Base-by-base conservation (phyloP, 2,888 invertebrate genomes). In the Melanostoma scalare region DNA sequence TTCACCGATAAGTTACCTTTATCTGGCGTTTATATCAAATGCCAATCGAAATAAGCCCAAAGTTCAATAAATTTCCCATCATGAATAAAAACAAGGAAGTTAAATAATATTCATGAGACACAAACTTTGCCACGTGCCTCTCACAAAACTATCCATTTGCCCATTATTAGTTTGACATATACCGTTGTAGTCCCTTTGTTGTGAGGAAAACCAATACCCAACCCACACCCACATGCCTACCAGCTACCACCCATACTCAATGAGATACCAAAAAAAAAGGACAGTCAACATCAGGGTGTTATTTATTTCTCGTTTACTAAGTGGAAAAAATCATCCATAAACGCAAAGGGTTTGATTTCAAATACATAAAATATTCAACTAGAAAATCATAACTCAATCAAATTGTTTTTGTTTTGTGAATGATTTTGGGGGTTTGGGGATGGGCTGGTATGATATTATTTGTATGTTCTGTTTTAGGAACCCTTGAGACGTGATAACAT, bases 401-500 rank as follows among this genome's bases (percentile, higher is more conserved):
- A 69, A 65, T 69, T 69, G 63, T 53, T 30, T 44, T 46, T 31
- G 10, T 50, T 8, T 30, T 9, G 36, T 33, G 35, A 30, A n/a
- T 50, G 31, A 8, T 67, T 67, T 67, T 67, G 9, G 33, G 9
- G 33, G 31, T 35, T 67, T 67, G n/a, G 53, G 52, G 67, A 31
- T n/a, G n/a, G n/a, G n/a, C n/a, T n/a, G n/a, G n/a, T n/a, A n/a
- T n/a, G n/a, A n/a, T n/a, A n/a, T n/a, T n/a, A n/a, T n/a, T n/a
- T n/a, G n/a, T n/a, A 48, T 67, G 35, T 67, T 38, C 38, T 53
- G 42, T 53, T 53, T 67, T 10, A 44, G 50, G 9, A 73, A 73
- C 69, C 65, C 74, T 65, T 60, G 73, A 74, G 60, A 78, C 69
- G n/a, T 71, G 69, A 63, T 48, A 52, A 42, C 72, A 67, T 71